These are phyloP conservation scores for Echinometra lucunter DNA, from an alignment of 53 echinoderm and acorn worm species.

Conservation along the genomic window DNA sequence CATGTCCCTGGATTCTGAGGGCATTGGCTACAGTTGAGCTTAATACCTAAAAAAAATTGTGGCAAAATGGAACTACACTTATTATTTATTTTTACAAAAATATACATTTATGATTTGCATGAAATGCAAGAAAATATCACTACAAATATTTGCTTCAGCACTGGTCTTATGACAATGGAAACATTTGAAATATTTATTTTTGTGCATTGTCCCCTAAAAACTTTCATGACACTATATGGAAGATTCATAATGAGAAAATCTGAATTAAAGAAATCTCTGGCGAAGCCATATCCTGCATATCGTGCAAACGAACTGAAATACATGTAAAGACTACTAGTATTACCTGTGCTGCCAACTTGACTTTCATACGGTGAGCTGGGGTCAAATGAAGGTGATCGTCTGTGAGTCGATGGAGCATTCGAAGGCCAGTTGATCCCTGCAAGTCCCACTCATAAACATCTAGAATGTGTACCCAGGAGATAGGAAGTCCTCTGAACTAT, in stretches of 20 bases:
- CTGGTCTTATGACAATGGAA: too few relatives aligned
- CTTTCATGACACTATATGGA: neutral
- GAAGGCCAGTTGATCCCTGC: neutral
- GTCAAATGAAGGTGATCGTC: slow-evolving; percentile 14
- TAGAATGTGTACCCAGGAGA: slow-evolving; percentile 5
- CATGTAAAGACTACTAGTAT: neutral
- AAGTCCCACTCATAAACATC: slow-evolving; percentile 53
- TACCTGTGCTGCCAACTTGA: slow-evolving; percentile 56
- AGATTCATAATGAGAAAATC: neutral
- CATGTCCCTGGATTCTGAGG: slow-evolving; percentile 35
- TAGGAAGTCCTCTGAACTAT: slow-evolving; percentile 15
- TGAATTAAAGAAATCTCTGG: neutral
- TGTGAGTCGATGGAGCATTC: slow-evolving; percentile 2
- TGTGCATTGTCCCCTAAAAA: neutral
- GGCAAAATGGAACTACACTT: too few relatives aligned
- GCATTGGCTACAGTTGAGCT: slow-evolving; percentile 71
- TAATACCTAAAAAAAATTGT: slow-evolving; percentile 19
- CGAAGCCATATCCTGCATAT: neutral
- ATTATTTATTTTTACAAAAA: neutral
- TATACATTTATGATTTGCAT: neutral
- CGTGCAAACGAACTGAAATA: neutral
- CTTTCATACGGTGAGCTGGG: slow-evolving; percentile 48
- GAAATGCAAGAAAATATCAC: neutral
- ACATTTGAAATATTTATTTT: neutral
- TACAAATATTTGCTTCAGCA: too few relatives aligned